Evolutionary conservation across 23 tunicate species (phyloP), one percentile per base, ranked within the genome.

Genomic region (Halocynthia roretzi): DNA sequence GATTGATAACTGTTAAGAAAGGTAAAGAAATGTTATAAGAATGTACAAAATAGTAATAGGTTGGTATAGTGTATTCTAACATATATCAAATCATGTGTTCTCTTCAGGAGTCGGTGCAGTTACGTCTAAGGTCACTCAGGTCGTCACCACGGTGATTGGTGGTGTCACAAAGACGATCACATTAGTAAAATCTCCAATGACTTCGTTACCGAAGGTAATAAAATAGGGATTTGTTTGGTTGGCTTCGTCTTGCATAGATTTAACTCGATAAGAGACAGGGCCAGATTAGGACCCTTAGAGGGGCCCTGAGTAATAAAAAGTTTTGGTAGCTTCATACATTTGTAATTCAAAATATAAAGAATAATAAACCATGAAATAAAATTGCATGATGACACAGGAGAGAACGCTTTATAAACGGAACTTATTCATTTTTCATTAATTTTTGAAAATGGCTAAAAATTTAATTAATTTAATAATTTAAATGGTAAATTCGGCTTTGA

Each of bases 101-200:
- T 58, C 15, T 65, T 65, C 70, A 65, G 70, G 48, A 65, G 44
- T 63, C 8, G 49, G 58, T 22, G 64, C 54, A 53, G 78, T 54
- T 15, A 48, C 60, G 9, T 63, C 55, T 0, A 74, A 74, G 49
- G 96, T 89, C 12, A 80, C 87, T 18, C 96, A 89, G 52, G 87
- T 89, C 17, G 96, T 89, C 5, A 89, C 96, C 21, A 89, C 88
- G 17, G 88, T 89, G 40, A 89, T 89, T 17, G 96, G 88, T 15
- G 96, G 96, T 5, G 96, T 89, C 6, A 89, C 96, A 53, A 89
- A 89, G 62, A 89, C 96, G 22, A 89, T 89, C 60, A 89, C 96
- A 6, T 75, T 89, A 7, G 84, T 89, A 6, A 89, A 89, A 76
- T 84, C 96, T 8, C 96, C 96, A 21, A 80, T 89, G 14, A 73